Base-by-base conservation (phyloP, 2,888 invertebrate species). In the Mythimna ferrago region DNA sequence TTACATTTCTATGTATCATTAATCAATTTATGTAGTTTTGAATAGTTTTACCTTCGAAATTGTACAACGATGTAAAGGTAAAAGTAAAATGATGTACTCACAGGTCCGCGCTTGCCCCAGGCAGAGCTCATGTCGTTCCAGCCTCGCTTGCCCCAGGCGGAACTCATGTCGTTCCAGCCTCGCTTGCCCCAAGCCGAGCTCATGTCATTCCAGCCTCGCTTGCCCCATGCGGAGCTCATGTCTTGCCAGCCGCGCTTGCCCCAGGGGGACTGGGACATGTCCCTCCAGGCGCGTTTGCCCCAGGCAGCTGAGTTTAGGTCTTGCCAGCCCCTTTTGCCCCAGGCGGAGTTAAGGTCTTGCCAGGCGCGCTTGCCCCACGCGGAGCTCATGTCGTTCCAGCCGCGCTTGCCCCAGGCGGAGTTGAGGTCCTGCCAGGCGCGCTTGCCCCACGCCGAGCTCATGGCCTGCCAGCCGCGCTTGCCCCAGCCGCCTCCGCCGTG, bases 161-260 rank as follows among this genome's bases (percentile, higher is more conserved):
- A 89, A 82, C 94, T 93, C 78, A 96, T 89, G 74, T 96, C 96
- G 83, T 96, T 95, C 97, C 97, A 97, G 60, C 94, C 97, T 0
- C 97, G 93, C 87, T 97, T 97, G 65, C 97, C 97, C 97, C 97
- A 97, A 6, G 96, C 95, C 4, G 96, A 91, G 87, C 96, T 96
- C 76, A 97, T 89, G 86, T 97, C 97, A 69, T 94, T 94, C 97
- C 97, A 97, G 57, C 94, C 97, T 1, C 97, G 93, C 87, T 97
- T 97, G 66, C 97, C 97, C 97, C 97, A 97, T 5, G 96, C 95
- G 6, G 96, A 91, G 88, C 96, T 96, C 76, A 97, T 89, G 86
- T 97, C 97, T 68, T 94, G 94, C 97, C 97, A 97, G 26, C 95
- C 97, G 16, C 97, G 92, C 86, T 97, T 97, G 72, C 97, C 97